phyloP scores from a whole-genome alignment of 2,888 invertebrate species.

The Cryptosula pallasiana region DNA sequence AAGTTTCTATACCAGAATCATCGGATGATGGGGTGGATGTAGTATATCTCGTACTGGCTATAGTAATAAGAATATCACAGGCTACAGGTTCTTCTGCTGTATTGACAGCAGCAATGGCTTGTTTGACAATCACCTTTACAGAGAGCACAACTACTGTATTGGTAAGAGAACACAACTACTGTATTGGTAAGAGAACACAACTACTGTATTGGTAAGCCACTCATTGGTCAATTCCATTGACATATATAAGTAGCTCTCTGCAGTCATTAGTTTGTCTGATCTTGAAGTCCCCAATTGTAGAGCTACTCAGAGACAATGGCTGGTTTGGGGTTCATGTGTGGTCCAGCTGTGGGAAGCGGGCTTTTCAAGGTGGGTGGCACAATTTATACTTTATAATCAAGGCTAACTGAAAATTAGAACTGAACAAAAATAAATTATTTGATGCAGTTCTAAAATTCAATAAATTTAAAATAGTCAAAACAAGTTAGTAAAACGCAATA shows the following conservation, averaged over 20 bases:
- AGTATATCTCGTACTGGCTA: not conserved
- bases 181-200: not conserved
- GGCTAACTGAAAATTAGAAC: no score
- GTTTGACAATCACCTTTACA: not conserved
- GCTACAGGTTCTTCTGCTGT: slow-evolving; percentile 9
- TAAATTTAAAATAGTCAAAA: not conserved
- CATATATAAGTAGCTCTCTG: no score
- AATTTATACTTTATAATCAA: no score
- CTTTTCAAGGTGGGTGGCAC: slow-evolving; percentile 4
- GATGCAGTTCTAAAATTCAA: not conserved
- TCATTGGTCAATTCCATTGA: no score
- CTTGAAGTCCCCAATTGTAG: not conserved
- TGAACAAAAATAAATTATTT: not conserved
- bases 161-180: not conserved
- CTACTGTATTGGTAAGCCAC: slow-evolving; percentile 6
- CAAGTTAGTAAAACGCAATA: no score
- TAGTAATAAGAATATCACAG: not conserved
- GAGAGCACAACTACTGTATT: slow-evolving; percentile 1
- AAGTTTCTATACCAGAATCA: not conserved
- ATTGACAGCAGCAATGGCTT: not conserved
- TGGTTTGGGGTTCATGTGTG: not conserved
- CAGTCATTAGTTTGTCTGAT: no score
- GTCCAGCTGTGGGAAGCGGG: slow-evolving; percentile 8
- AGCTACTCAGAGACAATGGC: not conserved
- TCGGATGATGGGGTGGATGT: not conserved